Conservation (phyloP, 2,888 invertebrate genomes). For the Leucophora obtusa region DNA sequence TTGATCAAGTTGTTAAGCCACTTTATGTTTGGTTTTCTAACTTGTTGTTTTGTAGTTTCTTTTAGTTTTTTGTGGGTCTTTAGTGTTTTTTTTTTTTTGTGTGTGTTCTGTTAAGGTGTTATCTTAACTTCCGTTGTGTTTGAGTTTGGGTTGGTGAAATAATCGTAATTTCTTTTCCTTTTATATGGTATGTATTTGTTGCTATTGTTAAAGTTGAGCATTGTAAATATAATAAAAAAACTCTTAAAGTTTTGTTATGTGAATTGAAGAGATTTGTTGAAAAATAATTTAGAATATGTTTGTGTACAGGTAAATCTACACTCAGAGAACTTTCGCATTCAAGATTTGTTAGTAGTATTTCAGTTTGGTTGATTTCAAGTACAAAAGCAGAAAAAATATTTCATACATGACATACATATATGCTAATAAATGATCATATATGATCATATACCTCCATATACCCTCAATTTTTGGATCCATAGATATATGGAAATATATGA, state of each 20-base stretch:
- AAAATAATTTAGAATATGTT: not conserved
- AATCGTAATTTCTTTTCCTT: not conserved
- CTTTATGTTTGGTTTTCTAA: constrained; percentile 55
- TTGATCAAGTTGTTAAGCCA: constrained; percentile 61
- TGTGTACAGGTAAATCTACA: no score
- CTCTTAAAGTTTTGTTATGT: not conserved
- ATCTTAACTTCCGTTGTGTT: constrained; percentile 49
- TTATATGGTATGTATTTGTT: not conserved
- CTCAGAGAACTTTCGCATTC: no score
- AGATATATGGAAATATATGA: no score
- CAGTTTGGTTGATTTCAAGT: no score
- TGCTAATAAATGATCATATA: no score
- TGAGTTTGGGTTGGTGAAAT: constrained; percentile 5
- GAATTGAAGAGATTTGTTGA: not conserved
- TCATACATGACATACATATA: no score
- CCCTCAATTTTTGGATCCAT: no score
- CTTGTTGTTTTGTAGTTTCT: constrained; percentile 13
- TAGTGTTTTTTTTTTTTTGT: constrained; percentile 9
- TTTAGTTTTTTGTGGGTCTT: constrained; percentile 6
- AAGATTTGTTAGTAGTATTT: no score
- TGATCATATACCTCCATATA: no score
- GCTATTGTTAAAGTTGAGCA: not conserved
- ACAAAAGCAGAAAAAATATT: no score
- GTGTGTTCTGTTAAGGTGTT: constrained; percentile 13
- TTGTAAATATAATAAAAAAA: not conserved